phyloP scores from a whole-genome alignment of 2,888 invertebrate genomes.

The Laspeyria flexula region DNA sequence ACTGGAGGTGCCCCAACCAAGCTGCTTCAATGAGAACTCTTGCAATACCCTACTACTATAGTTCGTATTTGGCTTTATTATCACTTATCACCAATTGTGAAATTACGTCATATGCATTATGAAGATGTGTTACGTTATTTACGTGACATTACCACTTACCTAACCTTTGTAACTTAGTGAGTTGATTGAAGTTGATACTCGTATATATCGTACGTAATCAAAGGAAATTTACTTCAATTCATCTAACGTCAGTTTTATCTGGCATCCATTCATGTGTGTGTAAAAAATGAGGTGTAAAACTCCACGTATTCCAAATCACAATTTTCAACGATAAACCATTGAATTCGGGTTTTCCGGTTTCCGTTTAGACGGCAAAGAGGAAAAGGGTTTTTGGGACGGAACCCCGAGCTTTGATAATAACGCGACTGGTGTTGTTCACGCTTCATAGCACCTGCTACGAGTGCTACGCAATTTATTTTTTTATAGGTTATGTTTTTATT shows the following conservation, averaged over 20 bases:
- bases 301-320: constrained; percentile 41
- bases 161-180: too few species aligned
- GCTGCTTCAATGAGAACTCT: too few species aligned
- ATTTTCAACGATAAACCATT: constrained; percentile 50
- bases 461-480: constrained; percentile 42
- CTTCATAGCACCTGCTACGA: constrained; percentile 54
- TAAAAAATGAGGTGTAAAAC: constrained; percentile 40
- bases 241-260: constrained; percentile 18
- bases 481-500: constrained; percentile 39
- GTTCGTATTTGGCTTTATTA: too few species aligned
- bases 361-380: constrained; percentile 43
- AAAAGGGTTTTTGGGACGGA: constrained; percentile 45
- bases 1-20: too few species aligned
- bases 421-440: constrained; percentile 40
- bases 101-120: too few species aligned
- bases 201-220: not conserved
- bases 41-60: too few species aligned
- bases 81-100: too few species aligned
- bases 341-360: constrained; percentile 53
- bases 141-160: too few species aligned
- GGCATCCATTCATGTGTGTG: constrained; percentile 22
- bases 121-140: too few species aligned
- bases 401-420: constrained; percentile 51
- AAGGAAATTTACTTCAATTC: constrained; percentile 20
- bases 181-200: not conserved